These are phyloP conservation scores for Aphodius granarius DNA, from an alignment of 2,888 invertebrate genomes.

Conservation along the genomic window DNA sequence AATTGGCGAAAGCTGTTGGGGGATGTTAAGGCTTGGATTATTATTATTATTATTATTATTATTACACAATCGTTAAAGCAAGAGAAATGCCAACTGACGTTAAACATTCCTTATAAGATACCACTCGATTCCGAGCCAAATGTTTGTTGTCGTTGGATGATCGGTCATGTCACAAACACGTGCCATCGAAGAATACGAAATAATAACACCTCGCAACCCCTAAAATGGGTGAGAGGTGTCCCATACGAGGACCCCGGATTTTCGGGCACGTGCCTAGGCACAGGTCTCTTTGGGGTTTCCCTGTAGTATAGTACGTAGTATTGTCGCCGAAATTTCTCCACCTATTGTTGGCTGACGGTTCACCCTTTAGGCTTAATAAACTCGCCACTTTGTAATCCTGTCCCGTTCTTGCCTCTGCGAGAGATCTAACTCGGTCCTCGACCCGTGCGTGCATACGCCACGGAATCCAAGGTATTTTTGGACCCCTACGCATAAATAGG, in stretches of 20 bases:
- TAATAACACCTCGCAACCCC: neutral
- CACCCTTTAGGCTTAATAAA: neutral
- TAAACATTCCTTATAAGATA: neutral
- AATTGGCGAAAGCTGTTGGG: too few species aligned
- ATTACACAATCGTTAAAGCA: neutral
- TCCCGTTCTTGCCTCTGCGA: neutral
- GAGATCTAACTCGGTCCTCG: neutral
- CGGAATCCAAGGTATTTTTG: neutral
- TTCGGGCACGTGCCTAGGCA: neutral
- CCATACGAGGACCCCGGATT: neutral
- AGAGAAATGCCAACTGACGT: neutral
- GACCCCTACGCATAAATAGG: neutral
- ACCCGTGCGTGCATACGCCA: neutral
- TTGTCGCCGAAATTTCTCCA: neutral
- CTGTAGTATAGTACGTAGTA: neutral
- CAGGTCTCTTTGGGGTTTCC: neutral
- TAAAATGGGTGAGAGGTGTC: neutral
- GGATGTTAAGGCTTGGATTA: too few species aligned
- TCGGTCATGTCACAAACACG: neutral
- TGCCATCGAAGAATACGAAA: neutral
- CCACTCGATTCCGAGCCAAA: neutral
- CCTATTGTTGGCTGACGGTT: neutral
- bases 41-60: too few species aligned
- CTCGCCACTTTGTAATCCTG: neutral
- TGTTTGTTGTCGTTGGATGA: neutral